Percentiles rank a stretch among this genome's conserved stretches.
These are phyloP conservation scores for Colaptes auratus DNA, from an alignment of 2,113 vertebrate species.

Conservation along the genomic window DNA sequence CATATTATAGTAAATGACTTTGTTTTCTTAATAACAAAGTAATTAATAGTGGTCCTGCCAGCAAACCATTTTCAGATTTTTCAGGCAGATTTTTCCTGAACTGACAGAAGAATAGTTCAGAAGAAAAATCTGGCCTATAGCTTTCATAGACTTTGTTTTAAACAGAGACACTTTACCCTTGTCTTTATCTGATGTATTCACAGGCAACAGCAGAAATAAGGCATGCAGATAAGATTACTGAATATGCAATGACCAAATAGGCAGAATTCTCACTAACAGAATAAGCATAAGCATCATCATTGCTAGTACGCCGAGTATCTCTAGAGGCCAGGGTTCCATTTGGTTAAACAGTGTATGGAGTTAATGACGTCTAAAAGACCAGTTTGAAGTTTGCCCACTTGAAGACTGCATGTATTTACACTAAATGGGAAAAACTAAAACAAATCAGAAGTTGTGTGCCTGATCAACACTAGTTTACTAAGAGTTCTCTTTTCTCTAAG, in stretches of 20 bases:
- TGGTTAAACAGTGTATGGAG: background rate
- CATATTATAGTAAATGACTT: background rate
- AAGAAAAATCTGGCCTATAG: background rate
- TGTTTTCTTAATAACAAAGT: background rate
- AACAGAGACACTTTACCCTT: background rate
- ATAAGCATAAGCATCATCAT: background rate
- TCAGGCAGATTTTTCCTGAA: background rate
- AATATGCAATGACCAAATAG: background rate
- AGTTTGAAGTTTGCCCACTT: background rate
- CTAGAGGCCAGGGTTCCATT: background rate
- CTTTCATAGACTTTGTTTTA: background rate
- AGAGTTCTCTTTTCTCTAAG: background rate
- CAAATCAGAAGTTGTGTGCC: background rate
- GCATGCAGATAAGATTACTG: background rate
- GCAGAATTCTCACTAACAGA: background rate
- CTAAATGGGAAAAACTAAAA: background rate
- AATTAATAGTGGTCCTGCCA: background rate
- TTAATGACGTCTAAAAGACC: background rate
- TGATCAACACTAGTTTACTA: background rate
- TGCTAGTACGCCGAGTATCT: background rate
- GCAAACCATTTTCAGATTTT: background rate
- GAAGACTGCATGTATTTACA: background rate
- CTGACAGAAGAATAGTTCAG: background rate
- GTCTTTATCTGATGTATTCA: background rate
- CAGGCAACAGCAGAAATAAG: background rate